Evolutionary conservation across 1,140 invertebrate species (phyloP).

Genomic region (Wasmannia auropunctata): DNA sequence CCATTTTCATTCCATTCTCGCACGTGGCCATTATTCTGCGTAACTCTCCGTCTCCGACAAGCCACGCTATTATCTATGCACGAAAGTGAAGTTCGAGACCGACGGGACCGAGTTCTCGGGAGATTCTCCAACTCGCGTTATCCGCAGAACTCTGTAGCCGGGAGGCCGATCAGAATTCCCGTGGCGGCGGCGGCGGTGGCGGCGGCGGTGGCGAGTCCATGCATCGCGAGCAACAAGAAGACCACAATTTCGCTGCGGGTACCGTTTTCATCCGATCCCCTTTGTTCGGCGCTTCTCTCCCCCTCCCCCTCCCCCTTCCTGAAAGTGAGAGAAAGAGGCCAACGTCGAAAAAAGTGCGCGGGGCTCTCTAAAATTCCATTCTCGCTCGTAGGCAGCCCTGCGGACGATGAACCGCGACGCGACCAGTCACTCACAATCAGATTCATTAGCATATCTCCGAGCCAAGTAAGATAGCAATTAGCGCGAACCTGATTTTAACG

Average conservation of each 20-base stretch:
- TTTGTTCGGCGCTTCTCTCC: conserved; percentile 62
- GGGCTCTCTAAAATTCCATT: conserved; percentile 21
- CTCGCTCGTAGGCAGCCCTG: not conserved
- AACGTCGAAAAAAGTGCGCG: not conserved
- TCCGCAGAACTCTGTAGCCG: conserved; percentile 54
- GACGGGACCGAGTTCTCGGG: not conserved
- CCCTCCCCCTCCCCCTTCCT: too few relatives aligned
- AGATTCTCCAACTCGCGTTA: conserved; percentile 58
- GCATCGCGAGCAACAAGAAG: conserved; percentile 69
- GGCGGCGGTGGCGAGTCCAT: not conserved
- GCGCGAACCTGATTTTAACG: not conserved
- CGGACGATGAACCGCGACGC: conserved; percentile 4
- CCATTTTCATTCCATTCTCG: not conserved
- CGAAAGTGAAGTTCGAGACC: conserved; percentile 17
- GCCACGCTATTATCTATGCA: not conserved
- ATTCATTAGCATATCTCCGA: not conserved
- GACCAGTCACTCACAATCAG: not conserved
- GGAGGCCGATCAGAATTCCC: conserved; percentile 54
- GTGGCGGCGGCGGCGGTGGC: conserved; percentile 1
- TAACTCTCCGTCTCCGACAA: not conserved
- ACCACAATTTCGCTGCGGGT: conserved; percentile 74
- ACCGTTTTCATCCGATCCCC: conserved; percentile 68
- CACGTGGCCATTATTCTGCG: not conserved
- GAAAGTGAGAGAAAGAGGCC: conserved; percentile 24
- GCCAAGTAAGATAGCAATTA: conserved; percentile 26